These are phyloP conservation scores for Syngnathus typhle DNA, from an alignment of 2,113 vertebrate genomes.

Conservation along the genomic window DNA sequence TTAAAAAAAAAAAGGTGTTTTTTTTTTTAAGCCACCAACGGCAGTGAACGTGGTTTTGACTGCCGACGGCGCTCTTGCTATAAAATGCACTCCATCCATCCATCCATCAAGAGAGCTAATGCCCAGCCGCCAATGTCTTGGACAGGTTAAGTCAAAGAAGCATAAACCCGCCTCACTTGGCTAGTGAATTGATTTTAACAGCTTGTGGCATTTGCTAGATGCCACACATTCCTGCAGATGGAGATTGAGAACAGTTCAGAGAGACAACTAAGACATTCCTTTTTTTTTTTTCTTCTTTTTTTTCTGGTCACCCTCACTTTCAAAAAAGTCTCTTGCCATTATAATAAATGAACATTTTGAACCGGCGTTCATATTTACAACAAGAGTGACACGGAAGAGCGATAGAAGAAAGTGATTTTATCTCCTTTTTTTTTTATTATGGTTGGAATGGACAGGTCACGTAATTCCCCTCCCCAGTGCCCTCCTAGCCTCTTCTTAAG, in stretches of 20 bases:
- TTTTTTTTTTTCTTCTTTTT: neutral
- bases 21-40: no score
- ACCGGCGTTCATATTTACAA: neutral
- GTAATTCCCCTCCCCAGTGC: slow-evolving; percentile 26
- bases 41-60: neutral
- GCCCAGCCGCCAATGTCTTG: neutral
- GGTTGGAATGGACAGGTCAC: slow-evolving; percentile 18
- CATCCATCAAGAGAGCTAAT: neutral
- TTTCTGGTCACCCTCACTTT: neutral
- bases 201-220: slow-evolving; percentile 53
- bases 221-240: slow-evolving; percentile 37
- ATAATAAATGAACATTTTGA: neutral
- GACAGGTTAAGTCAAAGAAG: slow-evolving; percentile 24
- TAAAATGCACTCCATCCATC: neutral
- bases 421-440: slow-evolving; percentile 11
- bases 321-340: neutral
- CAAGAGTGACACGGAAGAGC: neutral
- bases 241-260: slow-evolving; percentile 5
- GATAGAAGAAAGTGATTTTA: neutral
- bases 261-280: neutral
- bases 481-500: slow-evolving; percentile 29
- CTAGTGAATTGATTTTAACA: slow-evolving; percentile 23
- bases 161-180: neutral
- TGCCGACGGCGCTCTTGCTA: neutral
- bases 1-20: neutral